Evolutionary conservation across 2,888 invertebrate genomes (phyloP).

Genomic region (Pardosa pseudoannulata): DNA sequence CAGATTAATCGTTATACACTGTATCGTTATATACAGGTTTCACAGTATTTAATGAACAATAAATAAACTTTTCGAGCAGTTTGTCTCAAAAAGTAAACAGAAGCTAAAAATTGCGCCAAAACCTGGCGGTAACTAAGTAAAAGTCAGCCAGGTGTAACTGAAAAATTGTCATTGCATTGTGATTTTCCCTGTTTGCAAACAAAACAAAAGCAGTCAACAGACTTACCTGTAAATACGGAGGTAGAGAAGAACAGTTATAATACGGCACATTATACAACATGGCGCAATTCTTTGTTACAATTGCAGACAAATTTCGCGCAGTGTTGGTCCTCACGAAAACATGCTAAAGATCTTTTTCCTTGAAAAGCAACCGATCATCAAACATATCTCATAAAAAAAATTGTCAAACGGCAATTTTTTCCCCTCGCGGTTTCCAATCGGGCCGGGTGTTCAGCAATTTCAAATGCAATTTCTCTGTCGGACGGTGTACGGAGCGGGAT

Average conservation of each 20-base stretch:
- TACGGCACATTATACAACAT: conserved; percentile 72
- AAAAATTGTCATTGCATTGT: too few relatives aligned
- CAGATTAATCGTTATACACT: too few relatives aligned
- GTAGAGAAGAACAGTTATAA: conserved; percentile 66
- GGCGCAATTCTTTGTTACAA: not conserved
- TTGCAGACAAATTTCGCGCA: not conserved
- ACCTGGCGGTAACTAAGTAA: too few relatives aligned
- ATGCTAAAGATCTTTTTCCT: not conserved
- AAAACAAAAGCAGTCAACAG: too few relatives aligned
- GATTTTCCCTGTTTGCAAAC: too few relatives aligned
- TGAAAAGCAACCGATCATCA: not conserved
- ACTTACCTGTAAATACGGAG: conserved; percentile 66
- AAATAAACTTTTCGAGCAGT: too few relatives aligned
- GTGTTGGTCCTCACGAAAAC: not conserved
- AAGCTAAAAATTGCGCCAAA: too few relatives aligned
- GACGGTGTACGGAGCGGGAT: not conserved
- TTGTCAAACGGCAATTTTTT: not conserved
- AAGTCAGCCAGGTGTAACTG: too few relatives aligned
- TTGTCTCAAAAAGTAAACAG: too few relatives aligned
- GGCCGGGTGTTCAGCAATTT: conserved; percentile 32
- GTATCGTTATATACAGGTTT: too few relatives aligned
- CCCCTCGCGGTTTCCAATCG: not conserved
- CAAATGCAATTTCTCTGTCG: conserved; percentile 12
- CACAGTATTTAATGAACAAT: too few relatives aligned
- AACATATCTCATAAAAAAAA: not conserved